Percentiles rank a stretch among this genome's conserved stretches.
phyloP scores from a whole-genome alignment of 2,797 vertebrate genomes.

The Alectoris magna region DNA sequence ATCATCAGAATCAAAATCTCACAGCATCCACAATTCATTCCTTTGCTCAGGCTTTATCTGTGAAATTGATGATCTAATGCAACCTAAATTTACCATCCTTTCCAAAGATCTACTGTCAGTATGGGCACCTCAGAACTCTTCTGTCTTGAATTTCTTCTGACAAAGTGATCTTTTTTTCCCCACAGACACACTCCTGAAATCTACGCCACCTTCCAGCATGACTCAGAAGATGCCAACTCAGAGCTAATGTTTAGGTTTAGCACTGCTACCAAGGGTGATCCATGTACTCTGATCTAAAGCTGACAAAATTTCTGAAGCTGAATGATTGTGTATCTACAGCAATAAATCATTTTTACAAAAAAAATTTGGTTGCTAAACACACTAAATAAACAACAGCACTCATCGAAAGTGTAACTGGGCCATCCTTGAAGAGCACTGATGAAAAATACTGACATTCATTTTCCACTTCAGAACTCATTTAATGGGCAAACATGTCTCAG shows the following conservation, averaged over 20 bases:
- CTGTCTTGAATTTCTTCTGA: neutral
- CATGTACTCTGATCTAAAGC: neutral
- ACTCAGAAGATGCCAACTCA: neutral
- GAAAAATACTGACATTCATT: neutral
- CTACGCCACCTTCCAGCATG: neutral
- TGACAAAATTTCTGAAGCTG: neutral
- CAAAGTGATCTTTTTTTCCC: neutral
- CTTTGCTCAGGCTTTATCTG: neutral
- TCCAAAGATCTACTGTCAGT: neutral
- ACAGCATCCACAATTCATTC: neutral
- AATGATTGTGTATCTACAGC: neutral
- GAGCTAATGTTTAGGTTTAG: neutral
- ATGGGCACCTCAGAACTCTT: neutral
- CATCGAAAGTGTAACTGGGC: neutral
- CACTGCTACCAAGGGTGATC: neutral
- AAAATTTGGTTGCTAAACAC: neutral
- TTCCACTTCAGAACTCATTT: conserved; percentile 32
- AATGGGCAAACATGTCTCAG: conserved; percentile 1
- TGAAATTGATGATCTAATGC: neutral
- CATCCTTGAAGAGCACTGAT: neutral
- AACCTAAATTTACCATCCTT: neutral
- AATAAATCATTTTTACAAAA: neutral
- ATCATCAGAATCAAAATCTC: neutral
- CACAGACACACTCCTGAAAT: neutral
- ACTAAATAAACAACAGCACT: neutral